These are phyloP conservation scores for Hylyphantes graminicola DNA, from an alignment of 1,140 invertebrate species.

Conservation along the genomic window DNA sequence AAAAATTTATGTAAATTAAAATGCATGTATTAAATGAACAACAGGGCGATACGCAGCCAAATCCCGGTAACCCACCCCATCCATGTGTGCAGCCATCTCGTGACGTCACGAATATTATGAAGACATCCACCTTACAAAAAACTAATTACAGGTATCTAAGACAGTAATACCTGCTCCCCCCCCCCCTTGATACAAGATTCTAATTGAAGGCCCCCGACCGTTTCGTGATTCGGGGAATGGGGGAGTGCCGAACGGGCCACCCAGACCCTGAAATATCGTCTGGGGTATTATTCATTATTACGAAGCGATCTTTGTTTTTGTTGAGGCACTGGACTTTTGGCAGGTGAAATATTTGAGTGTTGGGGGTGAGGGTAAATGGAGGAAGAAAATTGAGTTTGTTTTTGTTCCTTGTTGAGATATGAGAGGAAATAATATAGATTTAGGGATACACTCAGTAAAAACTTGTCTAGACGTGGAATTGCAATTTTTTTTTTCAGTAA, in stretches of 20 bases:
- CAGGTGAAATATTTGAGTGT: not conserved
- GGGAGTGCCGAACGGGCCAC: constrained; percentile 15
- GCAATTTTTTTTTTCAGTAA: too few relatives aligned
- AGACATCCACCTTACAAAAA: constrained; percentile 44
- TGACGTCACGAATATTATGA: constrained; percentile 55
- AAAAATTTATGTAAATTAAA: too few relatives aligned
- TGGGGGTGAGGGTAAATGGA: not conserved
- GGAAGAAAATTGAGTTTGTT: not conserved
- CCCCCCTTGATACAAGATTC: constrained; percentile 1
- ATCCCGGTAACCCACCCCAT: not conserved
- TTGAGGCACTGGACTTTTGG: not conserved
- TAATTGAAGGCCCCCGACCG: constrained; percentile 43
- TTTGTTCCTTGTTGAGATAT: too few relatives aligned
- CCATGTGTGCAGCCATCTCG: not conserved
- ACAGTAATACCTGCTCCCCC: constrained; percentile 26
- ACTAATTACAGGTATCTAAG: constrained; percentile 48
- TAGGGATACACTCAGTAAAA: too few relatives aligned
- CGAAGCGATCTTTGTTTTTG: constrained; percentile 1
- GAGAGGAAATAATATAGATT: too few relatives aligned
- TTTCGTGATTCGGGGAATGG: constrained; percentile 14
- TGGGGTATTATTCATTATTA: constrained; percentile 33
- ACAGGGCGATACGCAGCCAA: constrained; percentile 14
- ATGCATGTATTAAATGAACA: too few relatives aligned
- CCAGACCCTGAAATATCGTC: constrained; percentile 21
- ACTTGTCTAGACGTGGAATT: too few relatives aligned